Evolutionary conservation across 2,797 vertebrate genomes (phyloP).

Genomic region (Hyperoplus lanceolatus): DNA sequence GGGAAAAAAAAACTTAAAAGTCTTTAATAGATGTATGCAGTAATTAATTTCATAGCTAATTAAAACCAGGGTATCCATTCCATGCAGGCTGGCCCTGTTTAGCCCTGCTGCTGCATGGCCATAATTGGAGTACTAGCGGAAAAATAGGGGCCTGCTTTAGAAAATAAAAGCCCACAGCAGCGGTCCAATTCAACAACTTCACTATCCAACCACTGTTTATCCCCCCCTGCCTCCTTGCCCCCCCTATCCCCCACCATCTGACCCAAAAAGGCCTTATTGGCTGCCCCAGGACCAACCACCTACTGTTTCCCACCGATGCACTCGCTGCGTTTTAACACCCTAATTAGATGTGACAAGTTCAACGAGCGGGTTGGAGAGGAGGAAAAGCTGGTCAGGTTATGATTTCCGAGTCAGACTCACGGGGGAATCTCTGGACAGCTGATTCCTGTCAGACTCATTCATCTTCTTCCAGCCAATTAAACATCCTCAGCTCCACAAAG

Average conservation of each 20-base stretch:
- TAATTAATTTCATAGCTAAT: constrained; percentile 89
- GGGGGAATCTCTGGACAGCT: constrained; percentile 82
- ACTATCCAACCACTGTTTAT: constrained; percentile 61
- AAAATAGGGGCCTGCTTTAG: constrained; percentile 68
- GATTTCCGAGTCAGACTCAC: constrained; percentile 91
- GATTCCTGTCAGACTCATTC: constrained; percentile 83
- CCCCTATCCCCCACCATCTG: constrained; percentile 60
- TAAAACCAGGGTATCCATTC: constrained; percentile 78
- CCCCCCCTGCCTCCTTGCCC: constrained; percentile 1
- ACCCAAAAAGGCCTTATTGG: constrained; percentile 82
- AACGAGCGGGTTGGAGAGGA: constrained; percentile 88
- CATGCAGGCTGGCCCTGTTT: constrained; percentile 74
- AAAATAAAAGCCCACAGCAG: constrained; percentile 76
- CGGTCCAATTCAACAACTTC: constrained; percentile 76
- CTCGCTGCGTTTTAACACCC: constrained; percentile 88
- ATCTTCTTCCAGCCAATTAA: constrained; percentile 84
- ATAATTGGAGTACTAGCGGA: constrained; percentile 81
- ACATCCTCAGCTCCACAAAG: constrained; percentile 74
- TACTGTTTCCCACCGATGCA: constrained; percentile 83
- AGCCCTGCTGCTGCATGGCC: constrained; percentile 73
- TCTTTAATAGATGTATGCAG: constrained; percentile 84
- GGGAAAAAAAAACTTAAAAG: constrained; percentile 84
- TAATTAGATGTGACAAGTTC: constrained; percentile 99
- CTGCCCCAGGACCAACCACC: constrained; percentile 80
- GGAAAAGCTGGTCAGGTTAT: constrained; percentile 93